These are phyloP conservation scores for Cyrtonyx montezumae DNA, from an alignment of 2,113 vertebrate genomes.

Conservation along the genomic window DNA sequence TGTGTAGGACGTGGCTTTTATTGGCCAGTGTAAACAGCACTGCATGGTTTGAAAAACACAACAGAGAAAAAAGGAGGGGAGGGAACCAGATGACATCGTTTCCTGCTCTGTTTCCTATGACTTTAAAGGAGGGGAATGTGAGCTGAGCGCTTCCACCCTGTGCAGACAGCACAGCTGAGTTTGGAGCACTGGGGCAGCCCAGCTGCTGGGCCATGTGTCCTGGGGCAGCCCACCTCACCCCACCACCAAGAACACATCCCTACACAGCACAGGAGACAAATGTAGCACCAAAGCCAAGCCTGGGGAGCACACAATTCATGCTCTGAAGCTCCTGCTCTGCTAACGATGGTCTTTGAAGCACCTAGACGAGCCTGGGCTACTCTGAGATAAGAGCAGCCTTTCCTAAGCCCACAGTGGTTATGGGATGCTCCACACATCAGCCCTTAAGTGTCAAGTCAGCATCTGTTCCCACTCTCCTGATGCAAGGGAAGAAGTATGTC, in stretches of 20 bases:
- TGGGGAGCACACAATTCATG: not conserved
- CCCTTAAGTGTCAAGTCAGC: not conserved
- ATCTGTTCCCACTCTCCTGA: not conserved
- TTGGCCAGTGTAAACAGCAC: not conserved
- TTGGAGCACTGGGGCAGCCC: constrained; percentile 8
- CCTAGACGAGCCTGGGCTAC: not conserved
- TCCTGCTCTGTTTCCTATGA: constrained; percentile 35
- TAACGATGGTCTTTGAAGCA: not conserved
- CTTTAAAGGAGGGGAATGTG: not conserved
- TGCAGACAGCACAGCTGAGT: not conserved
- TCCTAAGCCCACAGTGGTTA: not conserved
- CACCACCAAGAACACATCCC: not conserved
- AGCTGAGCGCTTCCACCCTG: accelerated
- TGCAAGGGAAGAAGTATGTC: not conserved
- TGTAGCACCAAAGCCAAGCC: not conserved
- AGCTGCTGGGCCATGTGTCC: not conserved
- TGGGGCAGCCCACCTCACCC: not conserved
- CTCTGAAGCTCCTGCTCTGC: not conserved
- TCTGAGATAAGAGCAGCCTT: not conserved
- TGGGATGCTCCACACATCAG: not conserved
- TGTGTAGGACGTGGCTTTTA: not conserved
- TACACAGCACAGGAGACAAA: not conserved
- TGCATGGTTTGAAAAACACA: not conserved
- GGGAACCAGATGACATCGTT: not conserved
- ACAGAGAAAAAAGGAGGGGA: not conserved